Evolutionary conservation across 2,797 vertebrate species (phyloP), one percentile per base, ranked within the genome.

Genomic region (Bryconaethiops microstoma): DNA sequence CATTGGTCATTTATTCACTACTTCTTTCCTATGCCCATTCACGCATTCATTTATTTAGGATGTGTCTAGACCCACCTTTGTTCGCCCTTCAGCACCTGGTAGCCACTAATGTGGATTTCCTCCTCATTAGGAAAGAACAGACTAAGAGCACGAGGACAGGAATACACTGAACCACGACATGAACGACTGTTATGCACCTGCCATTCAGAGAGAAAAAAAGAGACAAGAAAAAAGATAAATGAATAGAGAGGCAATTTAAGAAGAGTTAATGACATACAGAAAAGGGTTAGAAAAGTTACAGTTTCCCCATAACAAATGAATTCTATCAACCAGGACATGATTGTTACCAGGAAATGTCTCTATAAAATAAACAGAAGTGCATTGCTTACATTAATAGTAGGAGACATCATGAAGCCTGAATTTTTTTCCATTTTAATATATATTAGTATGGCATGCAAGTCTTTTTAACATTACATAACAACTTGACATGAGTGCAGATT

Each of bases 111-210:
- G 86, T 90, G 92, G 90, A 99, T 97, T 94, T 99, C 96, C 9
- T 97, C 96, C 89, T 97, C 97, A 75, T 96, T 97, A 88, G 95
- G 95, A 92, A 99, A 97, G 91, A 97, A 97, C 82, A 99, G 92
- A 86, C 97, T 99, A 90, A 99, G 87, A 6, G 96, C 96, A 84
- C 98, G 96, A 77, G 93, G 91, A 90, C 98, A 99, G 71, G 91
- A 93, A 88, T 98, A 99, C 74, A 97, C 94, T 2, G 95, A 97
- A 69, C 95, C 94, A 0, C 92, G 89, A 89, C 98, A 99, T n/a
- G 90, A 90, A 85, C 95, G 95, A 84, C 96, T 98, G 90, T 99
- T 99, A 88, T 98, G 97, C 88, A 99, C 92, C 98, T 99, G 92
- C 68, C 45, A 39, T 16, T 65, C 48, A 60, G 45, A 82, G 5